phyloP scores from a whole-genome alignment of 2,797 vertebrate genomes.

The Silurus lanzhouensis region DNA sequence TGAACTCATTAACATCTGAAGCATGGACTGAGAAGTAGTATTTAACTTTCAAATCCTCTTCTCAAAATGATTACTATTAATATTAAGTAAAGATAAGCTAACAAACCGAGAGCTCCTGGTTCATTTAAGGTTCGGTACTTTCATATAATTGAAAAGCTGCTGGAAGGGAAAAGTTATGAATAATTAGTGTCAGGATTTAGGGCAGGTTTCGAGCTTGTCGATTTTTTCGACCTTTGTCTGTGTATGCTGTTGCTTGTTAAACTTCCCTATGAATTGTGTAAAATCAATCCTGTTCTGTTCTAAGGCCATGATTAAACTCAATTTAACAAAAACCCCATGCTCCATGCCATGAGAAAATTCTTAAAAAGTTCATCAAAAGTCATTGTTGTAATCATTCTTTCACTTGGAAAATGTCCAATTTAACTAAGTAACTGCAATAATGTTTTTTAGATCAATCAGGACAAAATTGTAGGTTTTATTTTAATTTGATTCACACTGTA shows the following conservation, averaged over 20 bases:
- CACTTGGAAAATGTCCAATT: conserved; percentile 1
- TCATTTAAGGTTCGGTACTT: neutral
- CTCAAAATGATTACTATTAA: neutral
- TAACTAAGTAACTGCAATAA: neutral
- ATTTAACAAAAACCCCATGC: neutral
- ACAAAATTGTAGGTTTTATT: neutral
- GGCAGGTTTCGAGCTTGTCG: neutral
- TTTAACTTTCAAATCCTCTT: neutral
- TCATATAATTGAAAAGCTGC: neutral
- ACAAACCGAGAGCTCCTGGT: neutral
- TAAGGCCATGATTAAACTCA: neutral
- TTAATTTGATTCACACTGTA: neutral
- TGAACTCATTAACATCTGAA: neutral
- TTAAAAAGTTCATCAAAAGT: neutral
- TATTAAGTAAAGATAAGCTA: neutral
- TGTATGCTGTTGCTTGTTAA: neutral
- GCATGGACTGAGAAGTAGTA: neutral
- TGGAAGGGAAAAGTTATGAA: neutral
- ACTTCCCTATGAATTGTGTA: neutral
- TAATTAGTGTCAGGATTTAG: conserved; percentile 14
- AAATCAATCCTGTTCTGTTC: conserved; percentile 1
- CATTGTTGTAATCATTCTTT: neutral
- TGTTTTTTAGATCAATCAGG: neutral
- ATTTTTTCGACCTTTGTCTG: neutral
- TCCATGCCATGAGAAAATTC: neutral